These are phyloP conservation scores for rabbit (Oryctolagus cuniculus) DNA, from an alignment of 2,113 vertebrate species.

Conservation along the genomic window mOryCun1.1 NC_091443.1:103680001-103680500, in stretches of 20 bases:
- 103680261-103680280: not conserved
- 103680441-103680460: not conserved
- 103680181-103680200: not conserved
- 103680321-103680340: not conserved
- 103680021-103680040: not conserved
- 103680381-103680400: not conserved
- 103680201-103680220: no score
- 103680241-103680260: no score
- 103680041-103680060: not conserved
- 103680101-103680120: not conserved
- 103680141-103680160: no score
- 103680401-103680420: not conserved
- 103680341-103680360: not conserved
- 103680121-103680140: not conserved
- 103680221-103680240: not conserved
- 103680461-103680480: not conserved
- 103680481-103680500: no score
- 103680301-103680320: not conserved
- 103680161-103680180: not conserved
- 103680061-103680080: not conserved
- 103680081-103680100: not conserved
- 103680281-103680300: no score
- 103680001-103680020: rapidly evolving
- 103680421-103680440: not conserved
- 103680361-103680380: not conserved